Base-by-base conservation (phyloP, 1,140 invertebrate species). In the Drosophila mojavensis region DNA sequence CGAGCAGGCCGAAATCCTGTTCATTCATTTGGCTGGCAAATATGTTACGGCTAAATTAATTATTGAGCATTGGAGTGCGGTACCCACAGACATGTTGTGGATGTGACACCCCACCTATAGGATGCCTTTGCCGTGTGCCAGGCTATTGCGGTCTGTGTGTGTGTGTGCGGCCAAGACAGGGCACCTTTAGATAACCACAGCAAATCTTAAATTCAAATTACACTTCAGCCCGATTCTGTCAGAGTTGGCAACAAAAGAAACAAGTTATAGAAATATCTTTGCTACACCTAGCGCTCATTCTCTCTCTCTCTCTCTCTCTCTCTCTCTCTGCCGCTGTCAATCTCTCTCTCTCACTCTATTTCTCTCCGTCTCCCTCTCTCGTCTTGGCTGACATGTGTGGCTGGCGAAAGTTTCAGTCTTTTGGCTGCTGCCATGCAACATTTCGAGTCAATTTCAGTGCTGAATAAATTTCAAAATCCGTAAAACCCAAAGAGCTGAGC, bases 171-270 rank as follows among this genome's bases (percentile, higher is more conserved):
- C 15, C 55, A 63, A 48, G 74, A 62, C 59, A 43, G 69, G 43
- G 64, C 73, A 88, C 79, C 77, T 88, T 88, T 80, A 66, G 53
- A 78, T 71, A 78, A 63, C 78, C 85, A 62, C 81, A 83, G 85
- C 70, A 89, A 90, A 89, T 89, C 84, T 89, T 89, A 89, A 89
- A 89, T 89, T 89, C 81, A 89, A 89, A 89, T 89, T 89, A 89
- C 85, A 79, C 81, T 84, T 84, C 75, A 81, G 70, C 28, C 78
- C 78, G 81, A 74, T 78, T 77, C 75, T 79, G 78, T 77, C 78
- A 77, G 74, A 20, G 28, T 3, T 36, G 48, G 48, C 75, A 60
- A 83, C 78, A 81, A 88, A 88, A 75, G 75, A 78, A 88, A 54
- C 83, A 88, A 88, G 79, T 88, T 79, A 74, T 76, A 81, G 82